Percentiles rank a stretch among this genome's conserved stretches.
Conservation (phyloP, 2,113 vertebrate genomes). For the Muscicapa adusta region DNA sequence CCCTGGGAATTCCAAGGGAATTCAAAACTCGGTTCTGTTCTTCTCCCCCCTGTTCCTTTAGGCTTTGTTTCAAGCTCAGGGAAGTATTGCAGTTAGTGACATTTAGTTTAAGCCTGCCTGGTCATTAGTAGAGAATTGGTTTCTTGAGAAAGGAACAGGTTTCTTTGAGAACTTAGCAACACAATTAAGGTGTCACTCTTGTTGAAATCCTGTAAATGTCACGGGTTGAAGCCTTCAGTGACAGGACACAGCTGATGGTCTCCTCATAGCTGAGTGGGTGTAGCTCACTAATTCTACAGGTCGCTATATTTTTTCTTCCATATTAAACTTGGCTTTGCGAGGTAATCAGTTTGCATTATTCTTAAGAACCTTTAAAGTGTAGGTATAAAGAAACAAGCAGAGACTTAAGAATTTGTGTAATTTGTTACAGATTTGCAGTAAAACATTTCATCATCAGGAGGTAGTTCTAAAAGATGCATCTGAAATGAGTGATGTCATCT, state of each 20-base stretch:
- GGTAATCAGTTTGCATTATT: not conserved
- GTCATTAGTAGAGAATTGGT: not conserved
- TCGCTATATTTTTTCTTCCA: fast-evolving
- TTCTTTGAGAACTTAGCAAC: not conserved
- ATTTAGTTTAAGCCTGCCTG: not conserved
- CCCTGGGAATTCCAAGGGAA: not conserved
- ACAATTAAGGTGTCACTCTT: not conserved
- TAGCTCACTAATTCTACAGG: not conserved
- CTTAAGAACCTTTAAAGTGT: not conserved
- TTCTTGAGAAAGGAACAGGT: not conserved
- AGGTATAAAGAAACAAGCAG: not conserved
- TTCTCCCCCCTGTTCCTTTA: not conserved
- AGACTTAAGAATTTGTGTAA: not conserved
- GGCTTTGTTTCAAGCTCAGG: not conserved
- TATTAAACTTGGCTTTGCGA: not conserved
- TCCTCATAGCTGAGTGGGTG: not conserved
- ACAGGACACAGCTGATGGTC: not conserved
- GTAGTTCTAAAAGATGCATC: not conserved
- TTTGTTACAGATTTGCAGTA: not conserved
- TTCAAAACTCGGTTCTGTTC: not conserved
- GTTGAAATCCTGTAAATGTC: not conserved
- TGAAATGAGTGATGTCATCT: not conserved
- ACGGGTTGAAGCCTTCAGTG: not conserved
- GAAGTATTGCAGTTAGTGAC: not conserved
- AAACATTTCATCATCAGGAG: not conserved